Percentiles rank a stretch among this genome's conserved stretches.
phyloP scores from a whole-genome alignment of 2,888 invertebrate species.

The Melikaiella ostensackeni region DNA sequence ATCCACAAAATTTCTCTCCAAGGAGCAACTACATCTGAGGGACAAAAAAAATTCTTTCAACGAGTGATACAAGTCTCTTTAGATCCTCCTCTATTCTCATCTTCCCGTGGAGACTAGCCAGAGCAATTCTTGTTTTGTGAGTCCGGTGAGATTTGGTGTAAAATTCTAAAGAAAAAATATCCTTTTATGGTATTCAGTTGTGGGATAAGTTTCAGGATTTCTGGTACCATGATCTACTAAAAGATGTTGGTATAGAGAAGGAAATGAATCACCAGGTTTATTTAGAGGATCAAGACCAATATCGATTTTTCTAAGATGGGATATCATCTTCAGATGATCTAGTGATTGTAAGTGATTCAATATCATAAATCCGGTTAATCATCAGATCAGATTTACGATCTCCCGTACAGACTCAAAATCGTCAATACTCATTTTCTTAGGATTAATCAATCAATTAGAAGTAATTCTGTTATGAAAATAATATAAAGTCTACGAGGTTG shows the following conservation, averaged over 20 bases:
- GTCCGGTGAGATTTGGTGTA: neutral
- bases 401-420: neutral
- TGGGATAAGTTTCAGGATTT: neutral
- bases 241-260: neutral
- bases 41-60: neutral
- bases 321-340: neutral
- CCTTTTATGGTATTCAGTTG: neutral
- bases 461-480: neutral
- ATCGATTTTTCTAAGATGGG: neutral
- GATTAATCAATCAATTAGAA: neutral
- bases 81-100: neutral
- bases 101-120: neutral
- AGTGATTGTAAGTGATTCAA: neutral
- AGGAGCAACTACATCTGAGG: neutral
- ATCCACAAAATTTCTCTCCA: conserved; percentile 2
- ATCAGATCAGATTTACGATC: neutral
- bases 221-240: neutral
- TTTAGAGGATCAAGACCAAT: neutral
- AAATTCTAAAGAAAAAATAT: neutral
- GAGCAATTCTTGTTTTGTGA: neutral
- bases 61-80: neutral
- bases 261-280: neutral
- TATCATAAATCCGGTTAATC: neutral
- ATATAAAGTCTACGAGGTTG: neutral
- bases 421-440: neutral